Evolutionary conservation across 2,797 vertebrate species (phyloP).

Genomic region (Peromyscus nudipes): DNA sequence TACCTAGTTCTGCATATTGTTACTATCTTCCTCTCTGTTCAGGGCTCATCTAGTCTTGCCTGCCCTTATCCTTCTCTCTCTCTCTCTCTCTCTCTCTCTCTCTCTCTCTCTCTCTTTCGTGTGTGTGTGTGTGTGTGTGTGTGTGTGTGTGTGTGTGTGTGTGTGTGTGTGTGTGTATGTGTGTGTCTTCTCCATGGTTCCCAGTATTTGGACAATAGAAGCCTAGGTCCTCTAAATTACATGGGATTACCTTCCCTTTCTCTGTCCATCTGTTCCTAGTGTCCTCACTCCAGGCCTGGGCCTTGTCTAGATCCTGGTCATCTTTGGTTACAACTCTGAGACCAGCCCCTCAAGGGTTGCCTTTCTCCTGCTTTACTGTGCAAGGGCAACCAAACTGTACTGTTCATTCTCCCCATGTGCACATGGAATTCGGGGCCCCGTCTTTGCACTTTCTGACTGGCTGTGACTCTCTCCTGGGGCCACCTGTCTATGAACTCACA

Average conservation of each 20-base stretch:
- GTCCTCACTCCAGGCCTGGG: accelerated
- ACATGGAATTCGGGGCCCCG: accelerated
- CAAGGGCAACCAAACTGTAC: no score
- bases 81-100: no score
- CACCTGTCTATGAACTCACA: background rate
- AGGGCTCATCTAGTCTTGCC: background rate
- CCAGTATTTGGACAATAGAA: background rate
- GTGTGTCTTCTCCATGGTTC: background rate
- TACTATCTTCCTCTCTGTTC: background rate
- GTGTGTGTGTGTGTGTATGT: background rate
- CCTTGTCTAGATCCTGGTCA: background rate
- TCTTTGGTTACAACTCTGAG: background rate
- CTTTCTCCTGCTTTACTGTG: accelerated
- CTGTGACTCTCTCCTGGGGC: accelerated
- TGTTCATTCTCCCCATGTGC: accelerated
- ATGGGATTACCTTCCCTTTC: no score
- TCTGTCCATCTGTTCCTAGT: background rate
- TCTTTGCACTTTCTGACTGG: accelerated
- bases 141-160: background rate
- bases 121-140: no score
- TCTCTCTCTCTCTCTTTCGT: no score
- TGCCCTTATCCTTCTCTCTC: no score
- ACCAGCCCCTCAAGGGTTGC: accelerated
- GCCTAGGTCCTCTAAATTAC: background rate
- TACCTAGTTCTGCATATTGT: accelerated